Evolutionary conservation across 2,113 vertebrate genomes (phyloP), one percentile per base, ranked within the genome.

Genomic region (Lasiurus cinereus): DNA sequence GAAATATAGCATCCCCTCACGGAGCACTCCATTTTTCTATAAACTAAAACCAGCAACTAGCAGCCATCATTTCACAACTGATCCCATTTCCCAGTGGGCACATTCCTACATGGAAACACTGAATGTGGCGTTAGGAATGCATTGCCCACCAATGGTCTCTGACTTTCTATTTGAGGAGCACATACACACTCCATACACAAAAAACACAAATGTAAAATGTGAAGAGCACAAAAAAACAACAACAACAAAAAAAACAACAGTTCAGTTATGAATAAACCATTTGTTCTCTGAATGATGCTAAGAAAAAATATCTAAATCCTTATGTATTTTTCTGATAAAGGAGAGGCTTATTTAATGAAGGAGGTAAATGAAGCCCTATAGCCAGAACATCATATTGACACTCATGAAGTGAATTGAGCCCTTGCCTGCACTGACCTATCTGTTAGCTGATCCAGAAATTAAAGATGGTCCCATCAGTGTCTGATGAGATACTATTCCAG

Each of bases 1-100:
- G 0, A 29, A 80, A 36, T 18, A 8, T 0, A 59, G 21, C 0
- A 29, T 1, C 43, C 9, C 15, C n/a, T 39, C 16, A 33, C 14
- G 50, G 56, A 76, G 2, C 6, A 48, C 31, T 16, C 11, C 4
- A 22, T 56, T 74, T 82, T 11, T 36, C 29, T 2, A 29, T 43
- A 24, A 33, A 27, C 36, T 59, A 62, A 62, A 70, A 3, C 46
- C 43, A 48, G 8, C 62, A 66, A 3, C 59, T 31, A 48, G 10
- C 0, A 79, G 33, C 64, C 43, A 77, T 69, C 22, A 27, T 6
- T 85, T 56, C 27, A 82, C 29, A 59, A 10, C 12, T 36, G 31
- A 73, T n/a, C 22, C 73, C 0, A 0, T 72, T 36, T 19, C 46
- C 27, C 33, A 69, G 6, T n/a, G 29, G 19, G 2, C 18, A 79